Evolutionary conservation across 1,140 invertebrate genomes (phyloP).

Genomic region (Drosophila ficusphila): DNA sequence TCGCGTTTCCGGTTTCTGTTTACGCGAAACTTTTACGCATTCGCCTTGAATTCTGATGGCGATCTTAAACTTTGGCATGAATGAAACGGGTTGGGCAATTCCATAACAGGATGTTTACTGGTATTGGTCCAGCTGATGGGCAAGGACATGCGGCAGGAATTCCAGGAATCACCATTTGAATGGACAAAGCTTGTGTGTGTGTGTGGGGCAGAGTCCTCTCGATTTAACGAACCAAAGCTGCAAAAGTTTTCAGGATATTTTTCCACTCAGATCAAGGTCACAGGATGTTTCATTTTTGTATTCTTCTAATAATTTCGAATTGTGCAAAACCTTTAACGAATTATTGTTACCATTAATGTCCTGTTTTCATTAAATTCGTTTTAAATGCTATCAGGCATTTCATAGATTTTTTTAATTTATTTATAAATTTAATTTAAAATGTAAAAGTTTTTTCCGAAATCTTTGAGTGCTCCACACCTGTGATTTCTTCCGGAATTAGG

Average conservation of each 20-base stretch:
- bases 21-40: conserved; percentile 76
- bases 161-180: conserved; percentile 62
- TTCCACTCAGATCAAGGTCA: background rate
- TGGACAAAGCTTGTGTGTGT: background rate
- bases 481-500: conserved; percentile 3
- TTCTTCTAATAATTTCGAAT: no score
- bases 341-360: no score
- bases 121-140: conserved; percentile 37
- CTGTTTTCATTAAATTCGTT: no score
- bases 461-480: background rate
- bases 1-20: conserved; percentile 64
- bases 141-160: conserved; percentile 61
- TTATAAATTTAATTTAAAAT: no score
- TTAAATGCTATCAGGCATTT: no score
- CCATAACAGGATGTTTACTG: conserved; percentile 68
- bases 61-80: conserved; percentile 27
- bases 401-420: no score
- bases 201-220: background rate
- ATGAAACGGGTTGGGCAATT: conserved; percentile 60
- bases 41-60: conserved; percentile 31
- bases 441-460: no score
- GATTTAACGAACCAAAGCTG: conserved; percentile 66
- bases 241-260: background rate
- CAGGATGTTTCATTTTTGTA: background rate
- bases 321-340: background rate